Evolutionary conservation across 1,140 invertebrate species (phyloP).

Genomic region (Drosophila biarmipes): DNA sequence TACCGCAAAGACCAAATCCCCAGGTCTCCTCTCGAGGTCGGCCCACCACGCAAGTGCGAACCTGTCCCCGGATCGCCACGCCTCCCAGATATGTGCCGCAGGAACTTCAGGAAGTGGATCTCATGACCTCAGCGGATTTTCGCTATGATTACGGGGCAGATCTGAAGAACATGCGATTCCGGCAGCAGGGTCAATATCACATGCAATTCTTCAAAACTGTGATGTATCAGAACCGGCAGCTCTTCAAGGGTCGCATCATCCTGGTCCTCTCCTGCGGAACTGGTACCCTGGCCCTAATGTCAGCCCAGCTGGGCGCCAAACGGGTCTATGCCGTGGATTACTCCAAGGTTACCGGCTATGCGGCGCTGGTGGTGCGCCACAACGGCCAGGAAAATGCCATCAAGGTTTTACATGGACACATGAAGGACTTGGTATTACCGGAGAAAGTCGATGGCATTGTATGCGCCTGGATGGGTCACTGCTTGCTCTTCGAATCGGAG

Average conservation of each 20-base stretch:
- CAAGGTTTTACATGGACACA: conserved; percentile 96
- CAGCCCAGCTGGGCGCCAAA: conserved; percentile 97
- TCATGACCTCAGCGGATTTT: conserved; percentile 68
- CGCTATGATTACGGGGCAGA: conserved; percentile 89
- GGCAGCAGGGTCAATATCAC: conserved; percentile 98
- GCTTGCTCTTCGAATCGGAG: conserved; percentile 95
- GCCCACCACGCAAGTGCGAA: neutral
- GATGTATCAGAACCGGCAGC: conserved; percentile 98
- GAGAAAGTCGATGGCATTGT: conserved; percentile 98
- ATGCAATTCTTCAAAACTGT: conserved; percentile 98
- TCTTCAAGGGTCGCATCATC: conserved; percentile 96
- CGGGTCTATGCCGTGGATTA: conserved; percentile 98
- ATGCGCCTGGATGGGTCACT: conserved; percentile 99
- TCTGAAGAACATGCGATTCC: conserved; percentile 99
- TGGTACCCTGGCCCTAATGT: conserved; percentile 99
- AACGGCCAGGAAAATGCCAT: conserved; percentile 91
- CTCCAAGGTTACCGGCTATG: conserved; percentile 97
- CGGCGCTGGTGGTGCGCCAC: conserved; percentile 92
- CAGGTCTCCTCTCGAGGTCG: neutral
- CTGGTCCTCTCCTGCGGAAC: conserved; percentile 99
- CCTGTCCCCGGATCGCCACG: conserved; percentile 9
- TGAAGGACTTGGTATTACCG: conserved; percentile 90
- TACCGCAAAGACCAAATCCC: neutral
- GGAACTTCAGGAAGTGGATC: conserved; percentile 44
- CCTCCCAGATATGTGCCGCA: conserved; percentile 27